A percentile compares a stretch with the other conserved stretches of the same genome.
Conservation (phyloP, 2,888 invertebrate genomes). For the Muscina levida region DNA sequence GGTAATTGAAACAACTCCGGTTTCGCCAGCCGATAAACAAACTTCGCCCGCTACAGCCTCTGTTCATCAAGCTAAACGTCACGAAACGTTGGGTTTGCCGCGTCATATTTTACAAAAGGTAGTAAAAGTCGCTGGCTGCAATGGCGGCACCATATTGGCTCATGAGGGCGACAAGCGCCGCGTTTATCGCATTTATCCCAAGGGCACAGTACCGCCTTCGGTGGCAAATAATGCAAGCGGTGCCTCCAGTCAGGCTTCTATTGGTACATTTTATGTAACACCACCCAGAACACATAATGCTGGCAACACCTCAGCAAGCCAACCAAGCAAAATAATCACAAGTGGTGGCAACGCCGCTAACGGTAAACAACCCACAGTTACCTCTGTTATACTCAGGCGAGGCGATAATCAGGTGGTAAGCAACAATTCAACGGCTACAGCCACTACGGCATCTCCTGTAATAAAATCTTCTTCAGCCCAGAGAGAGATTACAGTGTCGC, state of each 20-base stretch:
- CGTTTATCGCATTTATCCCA: slow-evolving; percentile 65
- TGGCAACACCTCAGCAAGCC: background rate
- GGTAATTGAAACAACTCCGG: background rate
- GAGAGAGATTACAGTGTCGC: background rate
- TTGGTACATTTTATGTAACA: slow-evolving; percentile 36
- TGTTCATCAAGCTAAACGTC: background rate
- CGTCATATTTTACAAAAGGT: slow-evolving; percentile 64
- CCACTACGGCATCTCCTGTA: background rate
- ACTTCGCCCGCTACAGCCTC: background rate
- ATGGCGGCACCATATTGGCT: slow-evolving; percentile 40
- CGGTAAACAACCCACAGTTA: background rate
- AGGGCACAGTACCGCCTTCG: slow-evolving; percentile 5
- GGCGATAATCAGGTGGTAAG: background rate
- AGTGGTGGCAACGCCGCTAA: background rate
- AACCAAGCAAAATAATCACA: background rate
- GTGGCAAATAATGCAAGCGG: background rate
- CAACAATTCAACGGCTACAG: background rate
- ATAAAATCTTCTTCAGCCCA: background rate
- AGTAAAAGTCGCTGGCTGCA: slow-evolving; percentile 56
- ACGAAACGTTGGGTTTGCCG: slow-evolving; percentile 34
- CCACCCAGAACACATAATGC: slow-evolving; percentile 16
- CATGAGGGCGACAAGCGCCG: slow-evolving; percentile 62
- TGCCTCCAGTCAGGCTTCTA: background rate
- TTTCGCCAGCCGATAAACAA: background rate
- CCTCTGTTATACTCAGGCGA: background rate